Conservation (phyloP, 2,888 invertebrate genomes). For the Agrotis ipsilon region DNA sequence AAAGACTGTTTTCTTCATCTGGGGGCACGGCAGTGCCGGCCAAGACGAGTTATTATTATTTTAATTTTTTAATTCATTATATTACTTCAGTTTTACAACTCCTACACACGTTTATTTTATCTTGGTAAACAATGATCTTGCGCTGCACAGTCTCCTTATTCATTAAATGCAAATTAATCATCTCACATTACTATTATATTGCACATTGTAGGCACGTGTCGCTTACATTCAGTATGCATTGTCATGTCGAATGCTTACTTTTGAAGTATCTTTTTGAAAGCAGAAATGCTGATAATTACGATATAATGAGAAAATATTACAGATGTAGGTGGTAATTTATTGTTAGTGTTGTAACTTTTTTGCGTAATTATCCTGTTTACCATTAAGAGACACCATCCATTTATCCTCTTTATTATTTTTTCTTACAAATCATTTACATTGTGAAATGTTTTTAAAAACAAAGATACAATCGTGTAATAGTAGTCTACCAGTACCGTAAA, state of each 20-base stretch:
- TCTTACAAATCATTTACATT: no score
- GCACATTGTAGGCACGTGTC: conserved; percentile 24
- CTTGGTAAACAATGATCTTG: conserved; percentile 26
- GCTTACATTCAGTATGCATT: background rate
- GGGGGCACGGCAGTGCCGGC: no score
- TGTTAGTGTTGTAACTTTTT: background rate
- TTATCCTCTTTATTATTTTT: no score
- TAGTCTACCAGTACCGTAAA: no score
- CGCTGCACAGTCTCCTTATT: conserved; percentile 1
- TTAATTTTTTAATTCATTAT: background rate
- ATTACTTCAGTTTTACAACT: no score
- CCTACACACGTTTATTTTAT: background rate
- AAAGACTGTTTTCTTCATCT: background rate
- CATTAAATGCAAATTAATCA: conserved; percentile 16
- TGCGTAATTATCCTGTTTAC: background rate
- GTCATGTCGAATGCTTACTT: conserved; percentile 10
- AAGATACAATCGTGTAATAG: no score
- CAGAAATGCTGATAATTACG: background rate
- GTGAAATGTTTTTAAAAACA: no score
- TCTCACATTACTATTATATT: background rate
- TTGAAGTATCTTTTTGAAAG: background rate
- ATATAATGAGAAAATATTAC: background rate
- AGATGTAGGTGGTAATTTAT: background rate
- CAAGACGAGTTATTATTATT: no score
- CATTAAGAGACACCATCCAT: background rate